These are phyloP conservation scores for Thysanoteuthis rhombus DNA, from an alignment of 2,888 invertebrate species.

Conservation along the genomic window DNA sequence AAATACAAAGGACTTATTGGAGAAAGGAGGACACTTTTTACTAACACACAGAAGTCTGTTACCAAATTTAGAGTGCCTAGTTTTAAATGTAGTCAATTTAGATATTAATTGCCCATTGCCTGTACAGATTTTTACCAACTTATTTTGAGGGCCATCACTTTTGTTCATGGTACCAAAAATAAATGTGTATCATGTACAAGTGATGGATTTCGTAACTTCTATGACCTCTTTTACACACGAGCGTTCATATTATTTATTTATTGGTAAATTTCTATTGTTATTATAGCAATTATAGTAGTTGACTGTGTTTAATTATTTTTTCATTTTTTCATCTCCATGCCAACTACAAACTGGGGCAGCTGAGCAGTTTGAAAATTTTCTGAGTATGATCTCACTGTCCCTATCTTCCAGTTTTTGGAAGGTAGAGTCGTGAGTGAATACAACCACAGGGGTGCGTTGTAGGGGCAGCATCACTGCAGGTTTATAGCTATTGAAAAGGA, in stretches of 20 bases:
- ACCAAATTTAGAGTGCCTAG: background rate
- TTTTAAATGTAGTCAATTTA: background rate
- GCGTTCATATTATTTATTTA: background rate
- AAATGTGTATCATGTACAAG: background rate
- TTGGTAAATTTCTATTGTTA: slow-evolving; percentile 12
- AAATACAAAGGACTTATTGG: background rate
- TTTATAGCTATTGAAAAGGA: slow-evolving; percentile 26
- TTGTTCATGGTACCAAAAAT: background rate
- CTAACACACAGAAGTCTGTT: background rate
- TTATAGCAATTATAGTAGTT: background rate
- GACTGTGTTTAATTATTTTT: background rate
- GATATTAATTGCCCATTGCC: background rate
- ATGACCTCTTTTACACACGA: background rate
- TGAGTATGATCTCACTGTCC: background rate
- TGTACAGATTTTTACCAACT: background rate
- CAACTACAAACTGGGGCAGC: slow-evolving; percentile 23
- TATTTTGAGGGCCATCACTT: background rate
- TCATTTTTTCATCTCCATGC: background rate
- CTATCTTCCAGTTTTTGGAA: slow-evolving; percentile 17
- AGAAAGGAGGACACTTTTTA: background rate
- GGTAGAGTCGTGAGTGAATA: background rate
- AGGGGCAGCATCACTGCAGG: background rate
- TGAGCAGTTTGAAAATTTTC: slow-evolving; percentile 17
- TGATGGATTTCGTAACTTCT: background rate
- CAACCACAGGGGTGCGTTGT: slow-evolving; percentile 14